These are phyloP conservation scores for Zosterops pallidus DNA, from an alignment of 2,113 vertebrate species.

Conservation along the genomic window DNA sequence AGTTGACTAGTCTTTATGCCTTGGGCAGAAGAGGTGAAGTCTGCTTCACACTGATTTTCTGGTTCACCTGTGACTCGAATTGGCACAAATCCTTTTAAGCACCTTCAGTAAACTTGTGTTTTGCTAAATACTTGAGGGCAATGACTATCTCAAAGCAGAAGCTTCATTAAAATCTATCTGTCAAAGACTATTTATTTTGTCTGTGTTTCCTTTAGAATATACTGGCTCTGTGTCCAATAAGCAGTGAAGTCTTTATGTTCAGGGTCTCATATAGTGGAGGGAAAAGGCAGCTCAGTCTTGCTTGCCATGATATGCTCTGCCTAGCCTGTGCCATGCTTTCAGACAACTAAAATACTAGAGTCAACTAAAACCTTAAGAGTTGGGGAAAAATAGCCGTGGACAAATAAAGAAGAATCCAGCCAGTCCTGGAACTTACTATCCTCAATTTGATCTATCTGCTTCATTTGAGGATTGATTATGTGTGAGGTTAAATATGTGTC, in stretches of 20 bases:
- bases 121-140: neutral
- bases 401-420: neutral
- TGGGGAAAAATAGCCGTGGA: neutral
- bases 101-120: neutral
- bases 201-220: neutral
- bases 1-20: neutral
- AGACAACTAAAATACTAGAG: neutral
- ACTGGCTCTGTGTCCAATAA: neutral
- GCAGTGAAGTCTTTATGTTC: accelerated
- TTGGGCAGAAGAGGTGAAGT: neutral
- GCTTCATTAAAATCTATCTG: neutral
- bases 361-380: neutral
- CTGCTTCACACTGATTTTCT: neutral
- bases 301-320: neutral
- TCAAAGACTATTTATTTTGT: neutral
- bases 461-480: neutral
- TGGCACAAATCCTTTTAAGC: neutral
- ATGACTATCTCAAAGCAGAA: neutral
- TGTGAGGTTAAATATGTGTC: neutral
- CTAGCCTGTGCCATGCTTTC: neutral
- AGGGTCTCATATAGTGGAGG: neutral
- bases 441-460: neutral
- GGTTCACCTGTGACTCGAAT: neutral
- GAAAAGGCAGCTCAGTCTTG: neutral
- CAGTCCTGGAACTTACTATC: neutral